Conservation (phyloP, 2,113 vertebrate species). For the Xyrauchen texanus region DNA sequence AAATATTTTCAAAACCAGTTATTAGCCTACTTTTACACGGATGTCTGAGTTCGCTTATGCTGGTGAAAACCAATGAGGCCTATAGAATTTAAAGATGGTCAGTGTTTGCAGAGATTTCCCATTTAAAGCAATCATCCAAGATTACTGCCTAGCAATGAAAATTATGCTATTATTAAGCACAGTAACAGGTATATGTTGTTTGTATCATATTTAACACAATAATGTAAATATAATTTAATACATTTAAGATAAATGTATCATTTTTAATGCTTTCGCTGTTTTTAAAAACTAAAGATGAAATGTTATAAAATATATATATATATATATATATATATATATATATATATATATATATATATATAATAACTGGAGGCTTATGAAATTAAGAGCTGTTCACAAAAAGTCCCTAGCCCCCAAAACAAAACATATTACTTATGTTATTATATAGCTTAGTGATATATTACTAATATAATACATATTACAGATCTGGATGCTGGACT, state of each 20-base stretch:
- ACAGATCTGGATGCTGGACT: background rate
- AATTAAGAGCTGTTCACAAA: background rate
- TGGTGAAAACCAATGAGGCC: constrained; percentile 45
- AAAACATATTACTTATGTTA: constrained; percentile 11
- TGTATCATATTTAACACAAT: constrained; percentile 1
- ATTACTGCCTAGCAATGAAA: background rate
- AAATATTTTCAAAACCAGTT: constrained; percentile 45
- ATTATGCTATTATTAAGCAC: background rate
- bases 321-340: too few species aligned
- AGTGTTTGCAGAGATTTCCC: constrained; percentile 29
- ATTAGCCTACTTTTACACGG: constrained; percentile 40
- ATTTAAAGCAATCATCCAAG: constrained; percentile 35
- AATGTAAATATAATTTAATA: background rate
- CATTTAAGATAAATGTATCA: background rate
- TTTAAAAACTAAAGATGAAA: background rate
- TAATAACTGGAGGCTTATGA: constrained; percentile 21
- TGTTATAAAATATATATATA: background rate
- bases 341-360: too few species aligned
- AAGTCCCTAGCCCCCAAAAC: background rate
- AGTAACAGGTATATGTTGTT: background rate
- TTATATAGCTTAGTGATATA: background rate
- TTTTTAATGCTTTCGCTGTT: background rate
- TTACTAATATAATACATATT: background rate
- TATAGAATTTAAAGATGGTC: constrained; percentile 39
- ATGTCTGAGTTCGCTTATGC: constrained; percentile 37